phyloP scores from a whole-genome alignment of 2,888 invertebrate genomes.

The Nemotelus pantherinus region DNA sequence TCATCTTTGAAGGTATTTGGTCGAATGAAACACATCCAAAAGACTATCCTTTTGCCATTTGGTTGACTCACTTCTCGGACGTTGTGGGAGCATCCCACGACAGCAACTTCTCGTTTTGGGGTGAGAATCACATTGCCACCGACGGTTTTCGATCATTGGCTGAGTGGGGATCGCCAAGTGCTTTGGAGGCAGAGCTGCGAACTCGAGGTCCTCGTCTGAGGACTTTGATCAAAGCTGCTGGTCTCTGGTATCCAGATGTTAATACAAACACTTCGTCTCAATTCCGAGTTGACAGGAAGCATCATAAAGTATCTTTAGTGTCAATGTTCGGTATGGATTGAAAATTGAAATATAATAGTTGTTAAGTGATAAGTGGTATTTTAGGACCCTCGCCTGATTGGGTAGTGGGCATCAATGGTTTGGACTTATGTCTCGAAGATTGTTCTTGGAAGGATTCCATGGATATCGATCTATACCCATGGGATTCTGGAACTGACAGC shows the following conservation, averaged over 20 bases:
- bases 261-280: slow-evolving; percentile 83
- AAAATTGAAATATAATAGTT: background rate
- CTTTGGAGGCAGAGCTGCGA: slow-evolving; percentile 89
- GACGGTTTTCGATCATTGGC: slow-evolving; percentile 85
- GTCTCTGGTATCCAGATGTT: slow-evolving; percentile 89
- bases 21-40: slow-evolving; percentile 95
- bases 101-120: slow-evolving; percentile 90
- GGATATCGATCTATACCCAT: slow-evolving; percentile 87
- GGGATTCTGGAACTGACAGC: slow-evolving; percentile 95
- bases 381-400: slow-evolving; percentile 96
- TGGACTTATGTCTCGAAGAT: slow-evolving; percentile 88
- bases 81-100: slow-evolving; percentile 95
- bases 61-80: slow-evolving; percentile 96
- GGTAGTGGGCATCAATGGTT: slow-evolving; percentile 91
- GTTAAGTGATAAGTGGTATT: background rate
- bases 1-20: slow-evolving; percentile 94
- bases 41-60: slow-evolving; percentile 90
- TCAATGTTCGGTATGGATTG: slow-evolving; percentile 79
- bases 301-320: slow-evolving; percentile 86
- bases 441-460: slow-evolving; percentile 91
- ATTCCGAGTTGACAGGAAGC: slow-evolving; percentile 84
- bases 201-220: slow-evolving; percentile 79
- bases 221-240: slow-evolving; percentile 88
- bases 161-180: slow-evolving; percentile 80
- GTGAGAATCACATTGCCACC: slow-evolving; percentile 84